Evolutionary conservation across 2,113 vertebrate species (phyloP).

Genomic region (Ahaetulla prasina): DNA sequence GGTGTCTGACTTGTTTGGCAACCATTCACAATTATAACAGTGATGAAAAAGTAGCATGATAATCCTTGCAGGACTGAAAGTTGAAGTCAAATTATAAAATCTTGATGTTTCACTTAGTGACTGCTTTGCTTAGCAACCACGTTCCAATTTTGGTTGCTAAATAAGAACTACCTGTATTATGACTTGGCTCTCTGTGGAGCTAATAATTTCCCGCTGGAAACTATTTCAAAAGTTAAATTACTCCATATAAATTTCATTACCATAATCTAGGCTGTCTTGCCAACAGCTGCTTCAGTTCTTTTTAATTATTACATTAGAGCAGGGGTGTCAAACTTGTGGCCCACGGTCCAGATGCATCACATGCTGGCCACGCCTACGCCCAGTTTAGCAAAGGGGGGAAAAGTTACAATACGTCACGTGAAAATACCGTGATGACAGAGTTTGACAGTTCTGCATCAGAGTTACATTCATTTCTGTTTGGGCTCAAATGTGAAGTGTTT

Average conservation of each 20-base stretch:
- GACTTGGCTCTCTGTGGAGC: background rate
- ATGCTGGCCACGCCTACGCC: no score
- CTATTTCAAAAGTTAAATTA: background rate
- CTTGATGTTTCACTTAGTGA: background rate
- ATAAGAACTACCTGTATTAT: background rate
- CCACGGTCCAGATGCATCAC: no score
- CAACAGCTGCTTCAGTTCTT: background rate
- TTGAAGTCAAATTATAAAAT: background rate
- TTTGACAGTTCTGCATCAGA: background rate
- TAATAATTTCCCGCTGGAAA: background rate
- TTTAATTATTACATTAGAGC: background rate
- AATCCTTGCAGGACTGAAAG: background rate
- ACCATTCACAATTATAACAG: background rate
- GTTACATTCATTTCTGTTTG: background rate
- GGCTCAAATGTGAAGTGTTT: background rate
- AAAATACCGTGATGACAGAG: no score
- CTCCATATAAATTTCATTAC: background rate
- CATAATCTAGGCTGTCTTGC: background rate
- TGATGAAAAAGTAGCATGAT: background rate
- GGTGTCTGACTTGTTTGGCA: background rate
- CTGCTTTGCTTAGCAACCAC: background rate
- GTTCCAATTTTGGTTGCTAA: background rate
- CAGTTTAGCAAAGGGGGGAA: no score
- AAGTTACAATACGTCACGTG: no score
- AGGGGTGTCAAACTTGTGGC: no score